Percentiles rank a stretch among this genome's conserved stretches.
These are phyloP conservation scores for Caenorhabditis sp. DNA, from an alignment of 2,888 invertebrate genomes.

Conservation along the genomic window DNA sequence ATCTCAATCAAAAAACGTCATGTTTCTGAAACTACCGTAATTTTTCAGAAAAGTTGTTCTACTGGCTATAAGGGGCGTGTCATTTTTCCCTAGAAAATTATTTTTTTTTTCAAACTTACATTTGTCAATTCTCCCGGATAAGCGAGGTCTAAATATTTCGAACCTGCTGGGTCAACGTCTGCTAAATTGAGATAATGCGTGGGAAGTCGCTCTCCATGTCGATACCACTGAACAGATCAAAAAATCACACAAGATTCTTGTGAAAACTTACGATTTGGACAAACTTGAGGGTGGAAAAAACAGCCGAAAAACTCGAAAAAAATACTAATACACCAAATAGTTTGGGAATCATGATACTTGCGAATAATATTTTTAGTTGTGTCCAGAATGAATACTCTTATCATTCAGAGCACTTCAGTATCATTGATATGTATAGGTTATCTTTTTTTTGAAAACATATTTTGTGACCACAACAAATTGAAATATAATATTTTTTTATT, in stretches of 20 bases:
- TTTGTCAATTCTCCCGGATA: constrained; percentile 57
- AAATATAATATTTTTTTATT: background rate
- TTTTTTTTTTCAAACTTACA: too few species aligned
- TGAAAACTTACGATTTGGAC: constrained; percentile 41
- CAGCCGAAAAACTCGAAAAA: background rate
- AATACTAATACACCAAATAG: constrained; percentile 8
- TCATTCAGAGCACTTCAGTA: constrained; percentile 22
- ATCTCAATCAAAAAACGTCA: too few species aligned
- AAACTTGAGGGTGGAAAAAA: constrained; percentile 25
- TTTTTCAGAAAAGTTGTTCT: background rate
- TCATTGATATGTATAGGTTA: background rate
- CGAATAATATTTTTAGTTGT: constrained; percentile 16
- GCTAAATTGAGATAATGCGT: constrained; percentile 51
- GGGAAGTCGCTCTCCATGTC: constrained; percentile 61
- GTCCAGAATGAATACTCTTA: constrained; percentile 9
- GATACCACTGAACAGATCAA: constrained; percentile 46
- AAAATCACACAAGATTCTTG: background rate
- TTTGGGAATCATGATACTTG: constrained; percentile 11
- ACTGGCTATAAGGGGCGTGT: too few species aligned
- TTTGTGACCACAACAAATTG: constrained; percentile 9
- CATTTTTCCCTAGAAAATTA: too few species aligned
- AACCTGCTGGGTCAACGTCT: constrained; percentile 25
- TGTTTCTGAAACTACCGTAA: background rate
- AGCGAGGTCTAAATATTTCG: constrained; percentile 36
- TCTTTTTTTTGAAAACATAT: constrained; percentile 13